phyloP scores from a whole-genome alignment of 2,888 invertebrate species.

The Himalopsyche japonica region DNA sequence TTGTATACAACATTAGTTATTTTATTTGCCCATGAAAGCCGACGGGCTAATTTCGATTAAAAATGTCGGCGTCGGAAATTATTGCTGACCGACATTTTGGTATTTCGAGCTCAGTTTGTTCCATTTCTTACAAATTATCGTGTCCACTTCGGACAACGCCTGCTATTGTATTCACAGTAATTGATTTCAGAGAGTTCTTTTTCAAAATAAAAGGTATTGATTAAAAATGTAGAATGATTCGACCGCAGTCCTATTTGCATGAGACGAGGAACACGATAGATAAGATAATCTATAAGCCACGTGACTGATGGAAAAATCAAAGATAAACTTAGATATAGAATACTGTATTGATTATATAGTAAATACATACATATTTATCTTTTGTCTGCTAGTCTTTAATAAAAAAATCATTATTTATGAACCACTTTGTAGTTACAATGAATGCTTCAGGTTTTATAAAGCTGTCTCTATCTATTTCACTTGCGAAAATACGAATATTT shows the following conservation, averaged over 20 bases:
- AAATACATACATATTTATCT: too few relatives aligned
- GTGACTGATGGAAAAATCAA: not conserved
- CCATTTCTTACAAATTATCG: not conserved
- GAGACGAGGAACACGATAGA: not conserved
- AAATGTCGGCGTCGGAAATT: not conserved
- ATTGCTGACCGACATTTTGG: not conserved
- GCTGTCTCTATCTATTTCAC: too few relatives aligned
- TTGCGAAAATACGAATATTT: too few relatives aligned
- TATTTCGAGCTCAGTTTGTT: not conserved
- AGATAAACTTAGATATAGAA: not conserved
- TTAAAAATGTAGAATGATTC: not conserved
- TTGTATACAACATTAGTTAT: not conserved
- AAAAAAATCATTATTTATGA: too few relatives aligned
- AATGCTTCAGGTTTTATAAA: too few relatives aligned
- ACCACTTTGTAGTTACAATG: too few relatives aligned
- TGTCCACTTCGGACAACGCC: slow-evolving; percentile 40
- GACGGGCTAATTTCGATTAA: not conserved
- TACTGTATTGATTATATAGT: not conserved
- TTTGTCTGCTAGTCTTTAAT: too few relatives aligned
- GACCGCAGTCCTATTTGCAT: not conserved
- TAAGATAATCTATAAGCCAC: not conserved
- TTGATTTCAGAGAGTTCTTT: not conserved
- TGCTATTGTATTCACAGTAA: slow-evolving; percentile 44
- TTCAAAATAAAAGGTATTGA: not conserved
- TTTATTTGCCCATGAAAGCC: not conserved